phyloP scores from a whole-genome alignment of 2,888 invertebrate species.

The Graphium colonna region DNA sequence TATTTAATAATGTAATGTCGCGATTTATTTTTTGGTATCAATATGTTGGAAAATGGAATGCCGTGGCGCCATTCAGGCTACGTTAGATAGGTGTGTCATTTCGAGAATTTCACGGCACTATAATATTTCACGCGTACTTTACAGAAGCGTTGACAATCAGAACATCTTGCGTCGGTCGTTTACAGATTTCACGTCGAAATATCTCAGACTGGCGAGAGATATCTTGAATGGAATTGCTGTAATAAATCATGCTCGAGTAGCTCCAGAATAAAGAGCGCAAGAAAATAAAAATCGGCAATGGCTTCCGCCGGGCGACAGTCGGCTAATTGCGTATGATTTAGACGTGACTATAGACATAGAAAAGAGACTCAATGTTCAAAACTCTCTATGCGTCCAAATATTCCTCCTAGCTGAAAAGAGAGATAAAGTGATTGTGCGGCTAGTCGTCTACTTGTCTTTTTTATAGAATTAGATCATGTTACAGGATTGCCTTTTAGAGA shows the following conservation, averaged over 20 bases:
- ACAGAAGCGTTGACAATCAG: neutral
- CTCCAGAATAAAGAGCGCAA: neutral
- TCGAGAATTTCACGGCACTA: neutral
- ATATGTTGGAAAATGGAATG: too few species aligned
- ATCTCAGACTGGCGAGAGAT: neutral
- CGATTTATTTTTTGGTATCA: too few species aligned
- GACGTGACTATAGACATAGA: neutral
- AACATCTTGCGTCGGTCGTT: neutral
- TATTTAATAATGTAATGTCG: too few species aligned
- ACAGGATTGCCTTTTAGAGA: too few species aligned
- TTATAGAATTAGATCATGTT: too few species aligned
- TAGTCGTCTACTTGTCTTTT: too few species aligned
- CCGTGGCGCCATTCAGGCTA: too few species aligned
- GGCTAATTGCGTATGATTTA: constrained; percentile 5
- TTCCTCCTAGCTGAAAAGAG: too few species aligned
- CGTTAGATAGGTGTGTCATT: too few species aligned
- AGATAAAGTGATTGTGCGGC: too few species aligned
- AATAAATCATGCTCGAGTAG: constrained; percentile 1
- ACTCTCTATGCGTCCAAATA: too few species aligned
- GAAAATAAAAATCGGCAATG: constrained; percentile 4
- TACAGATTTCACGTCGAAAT: neutral
- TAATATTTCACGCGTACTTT: neutral
- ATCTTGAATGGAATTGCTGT: neutral
- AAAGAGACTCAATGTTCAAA: too few species aligned
- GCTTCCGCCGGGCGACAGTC: neutral